Conservation (phyloP, 2,797 vertebrate genomes). For the Spheniscus humboldti region DNA sequence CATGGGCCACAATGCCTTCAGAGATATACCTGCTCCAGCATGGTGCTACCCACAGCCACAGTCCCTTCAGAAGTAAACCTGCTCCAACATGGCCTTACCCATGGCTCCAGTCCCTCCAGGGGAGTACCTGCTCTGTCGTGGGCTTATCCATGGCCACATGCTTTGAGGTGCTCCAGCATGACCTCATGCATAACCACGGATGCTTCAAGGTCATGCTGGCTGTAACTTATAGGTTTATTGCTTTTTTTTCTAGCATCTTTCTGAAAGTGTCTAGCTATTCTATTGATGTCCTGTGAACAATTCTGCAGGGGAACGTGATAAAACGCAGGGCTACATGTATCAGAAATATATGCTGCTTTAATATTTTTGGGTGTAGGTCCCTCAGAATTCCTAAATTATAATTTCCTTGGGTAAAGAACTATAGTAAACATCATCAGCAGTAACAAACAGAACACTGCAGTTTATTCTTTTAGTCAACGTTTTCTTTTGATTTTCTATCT, state of each 20-base stretch:
- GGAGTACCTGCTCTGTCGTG: too few species aligned
- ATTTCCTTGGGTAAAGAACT: neutral
- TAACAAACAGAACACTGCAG: neutral
- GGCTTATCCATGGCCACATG: too few species aligned
- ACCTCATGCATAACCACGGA: too few species aligned
- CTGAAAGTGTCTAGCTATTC: neutral
- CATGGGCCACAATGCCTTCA: too few species aligned
- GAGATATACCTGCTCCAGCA: too few species aligned
- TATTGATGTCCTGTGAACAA: neutral
- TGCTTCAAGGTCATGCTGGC: too few species aligned
- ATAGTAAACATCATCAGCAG: neutral
- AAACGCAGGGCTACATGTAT: neutral
- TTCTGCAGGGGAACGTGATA: neutral
- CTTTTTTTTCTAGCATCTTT: neutral
- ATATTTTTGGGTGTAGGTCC: neutral
- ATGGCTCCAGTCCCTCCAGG: too few species aligned
- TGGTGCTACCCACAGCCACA: too few species aligned
- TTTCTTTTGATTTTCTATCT: neutral
- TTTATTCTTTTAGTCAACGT: neutral
- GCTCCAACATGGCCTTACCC: too few species aligned
- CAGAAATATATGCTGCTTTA: neutral
- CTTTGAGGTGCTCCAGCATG: too few species aligned
- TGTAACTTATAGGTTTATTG: neutral
- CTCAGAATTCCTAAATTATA: neutral
- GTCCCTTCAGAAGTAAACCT: too few species aligned